phyloP scores from a whole-genome alignment of 1,140 invertebrate genomes.

The Trichoplusia ni region DNA sequence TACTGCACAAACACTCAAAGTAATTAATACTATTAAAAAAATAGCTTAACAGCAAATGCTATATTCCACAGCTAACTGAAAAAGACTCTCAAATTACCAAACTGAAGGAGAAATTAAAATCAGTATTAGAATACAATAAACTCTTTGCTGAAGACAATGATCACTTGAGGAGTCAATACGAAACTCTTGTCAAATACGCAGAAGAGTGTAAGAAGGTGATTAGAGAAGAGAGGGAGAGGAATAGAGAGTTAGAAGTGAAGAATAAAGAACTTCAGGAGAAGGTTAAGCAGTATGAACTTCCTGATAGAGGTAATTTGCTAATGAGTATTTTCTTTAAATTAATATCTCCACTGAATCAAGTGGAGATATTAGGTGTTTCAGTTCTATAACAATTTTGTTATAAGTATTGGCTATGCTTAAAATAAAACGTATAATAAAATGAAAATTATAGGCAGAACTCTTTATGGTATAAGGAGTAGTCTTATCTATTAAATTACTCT shows the following conservation, averaged over 20 bases:
- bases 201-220: slow-evolving; percentile 67
- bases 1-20: too few species aligned
- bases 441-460: too few species aligned
- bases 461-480: not conserved
- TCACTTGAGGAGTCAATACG: slow-evolving; percentile 55
- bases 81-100: slow-evolving; percentile 67
- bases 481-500: too few species aligned
- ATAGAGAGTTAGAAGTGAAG: slow-evolving; percentile 52
- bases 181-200: slow-evolving; percentile 56
- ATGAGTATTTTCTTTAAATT: too few species aligned
- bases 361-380: too few species aligned
- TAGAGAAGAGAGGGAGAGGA: slow-evolving; percentile 60
- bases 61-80: slow-evolving; percentile 61
- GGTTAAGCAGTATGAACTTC: slow-evolving; percentile 71
- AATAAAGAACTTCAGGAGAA: slow-evolving; percentile 69
- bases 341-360: too few species aligned
- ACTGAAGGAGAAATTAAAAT: slow-evolving; percentile 68
- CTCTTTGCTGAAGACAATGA: slow-evolving; percentile 73
- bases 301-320: slow-evolving; percentile 79
- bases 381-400: too few species aligned
- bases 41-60: too few species aligned
- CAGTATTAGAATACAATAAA: slow-evolving; percentile 68
- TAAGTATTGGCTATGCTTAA: too few species aligned
- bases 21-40: too few species aligned
- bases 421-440: too few species aligned